phyloP scores from a whole-genome alignment of 2,113 vertebrate species.

The Thinocorus orbignyianus region DNA sequence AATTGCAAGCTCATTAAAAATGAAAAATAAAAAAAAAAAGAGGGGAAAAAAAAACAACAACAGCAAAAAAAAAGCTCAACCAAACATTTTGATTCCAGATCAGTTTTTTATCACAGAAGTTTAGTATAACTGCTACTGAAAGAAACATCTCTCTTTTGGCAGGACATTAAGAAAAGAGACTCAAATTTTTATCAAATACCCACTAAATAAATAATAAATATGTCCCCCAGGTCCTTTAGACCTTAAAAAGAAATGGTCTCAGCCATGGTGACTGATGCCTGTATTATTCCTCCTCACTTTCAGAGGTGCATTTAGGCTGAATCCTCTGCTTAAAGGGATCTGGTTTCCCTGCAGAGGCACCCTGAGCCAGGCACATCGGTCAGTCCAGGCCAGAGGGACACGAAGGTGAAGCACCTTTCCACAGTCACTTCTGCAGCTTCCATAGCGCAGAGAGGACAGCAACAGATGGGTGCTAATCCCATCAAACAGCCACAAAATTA shows the following conservation, averaged over 20 bases:
- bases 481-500: rapidly evolving
- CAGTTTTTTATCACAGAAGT: neutral
- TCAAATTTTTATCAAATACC: neutral
- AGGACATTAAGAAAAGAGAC: neutral
- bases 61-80: too few relatives aligned
- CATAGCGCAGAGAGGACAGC: neutral
- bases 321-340: rapidly evolving
- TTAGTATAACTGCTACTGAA: neutral
- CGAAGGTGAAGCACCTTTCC: neutral
- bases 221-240: neutral
- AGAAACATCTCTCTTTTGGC: neutral
- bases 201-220: neutral
- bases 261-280: rapidly evolving
- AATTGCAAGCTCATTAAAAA: neutral
- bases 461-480: neutral
- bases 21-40: neutral
- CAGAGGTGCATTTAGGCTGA: neutral
- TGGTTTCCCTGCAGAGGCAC: neutral
- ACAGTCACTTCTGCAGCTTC: neutral
- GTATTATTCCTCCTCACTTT: neutral
- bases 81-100: neutral
- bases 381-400: neutral
- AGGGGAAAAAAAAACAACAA: too few relatives aligned
- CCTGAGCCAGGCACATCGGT: neutral
- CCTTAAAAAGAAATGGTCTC: neutral